Evolutionary conservation across 2,888 invertebrate genomes (phyloP).

Genomic region (Zele albiditarsus): DNA sequence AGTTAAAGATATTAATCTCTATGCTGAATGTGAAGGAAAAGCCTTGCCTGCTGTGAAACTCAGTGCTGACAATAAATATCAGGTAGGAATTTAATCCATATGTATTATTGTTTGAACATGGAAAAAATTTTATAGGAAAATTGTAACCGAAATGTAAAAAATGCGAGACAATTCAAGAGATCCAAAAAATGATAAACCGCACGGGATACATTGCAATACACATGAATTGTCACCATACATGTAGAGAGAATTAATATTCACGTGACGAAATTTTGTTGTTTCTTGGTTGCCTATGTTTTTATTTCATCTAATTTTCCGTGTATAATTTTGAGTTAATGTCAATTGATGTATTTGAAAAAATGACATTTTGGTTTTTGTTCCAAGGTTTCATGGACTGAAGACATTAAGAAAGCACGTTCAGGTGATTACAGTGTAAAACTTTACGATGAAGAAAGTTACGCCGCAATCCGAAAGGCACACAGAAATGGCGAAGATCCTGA

Average conservation of each 20-base stretch:
- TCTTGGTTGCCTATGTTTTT: background rate
- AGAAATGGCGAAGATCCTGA: slow-evolving; percentile 82
- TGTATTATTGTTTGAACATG: background rate
- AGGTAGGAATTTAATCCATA: slow-evolving; percentile 76
- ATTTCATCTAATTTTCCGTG: background rate
- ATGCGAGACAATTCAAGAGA: no score
- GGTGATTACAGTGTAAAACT: slow-evolving; percentile 88
- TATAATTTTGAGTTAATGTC: slow-evolving; percentile 11
- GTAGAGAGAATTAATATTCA: no score
- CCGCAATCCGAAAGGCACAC: slow-evolving; percentile 87
- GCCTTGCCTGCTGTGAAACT: slow-evolving; percentile 88
- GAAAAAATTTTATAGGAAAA: no score
- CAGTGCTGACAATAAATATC: slow-evolving; percentile 84
- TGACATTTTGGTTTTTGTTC: slow-evolving; percentile 53
- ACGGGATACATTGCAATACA: no score
- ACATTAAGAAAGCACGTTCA: slow-evolving; percentile 85
- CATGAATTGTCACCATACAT: no score
- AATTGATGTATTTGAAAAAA: no score
- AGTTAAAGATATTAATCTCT: slow-evolving; percentile 82
- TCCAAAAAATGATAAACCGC: no score
- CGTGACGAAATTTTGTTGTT: background rate
- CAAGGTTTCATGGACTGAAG: slow-evolving; percentile 95
- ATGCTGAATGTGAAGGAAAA: slow-evolving; percentile 91
- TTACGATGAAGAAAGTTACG: slow-evolving; percentile 94
- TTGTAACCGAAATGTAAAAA: no score